Base-by-base conservation (phyloP, 2,113 vertebrate species). In the Tympanuchus pallidicinctus region DNA sequence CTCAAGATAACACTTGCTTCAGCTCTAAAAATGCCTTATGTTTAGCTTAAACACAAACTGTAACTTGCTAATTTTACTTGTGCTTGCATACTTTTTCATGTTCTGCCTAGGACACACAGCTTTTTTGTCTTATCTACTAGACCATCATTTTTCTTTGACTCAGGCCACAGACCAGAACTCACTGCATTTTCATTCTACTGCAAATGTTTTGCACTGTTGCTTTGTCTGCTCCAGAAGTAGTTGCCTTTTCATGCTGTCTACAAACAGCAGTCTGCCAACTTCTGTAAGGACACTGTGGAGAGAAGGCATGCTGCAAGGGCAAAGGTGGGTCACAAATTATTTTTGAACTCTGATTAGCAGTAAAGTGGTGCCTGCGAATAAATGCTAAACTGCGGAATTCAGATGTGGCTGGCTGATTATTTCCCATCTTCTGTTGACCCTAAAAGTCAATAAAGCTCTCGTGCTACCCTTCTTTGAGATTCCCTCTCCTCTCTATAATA, bases 401-500 rank as follows among this genome's bases (percentile, higher is more conserved):
- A 89, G n/a, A 67, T 69, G 28, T 74, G 43, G 16, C 30, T 86
- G 59, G 50, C 24, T 83, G 65, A 87, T 79, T 78, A 89, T 87
- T 84, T 93, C 27, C 42, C 59, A 80, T 86, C 66, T 94, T 81
- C 67, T 86, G 32, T 36, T 93, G 75, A 81, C 80, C 81, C 45
- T 65, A 47, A 45, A 71, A 81, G 86, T 72, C 72, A 50, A 57
- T 83, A 93, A 86, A 81, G 40, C 34, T 74, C 64, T 70, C 0
- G 13, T 80, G 86, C 21, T 67, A 30, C 59, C 63, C 67, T 87
- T 71, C 57, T 82, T 36, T 78, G 73, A 79, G 82, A 72, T 75
- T 90, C 24, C 18, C 48, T 83, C 83, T 88, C 54, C 40, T 72
- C 13, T 48, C n/a, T 56, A 25, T 27, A 89, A 67, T 32, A 32